Evolutionary conservation across 2,888 invertebrate species (phyloP), one percentile per base, ranked within the genome.

Genomic region (Cerastis rubricosa): DNA sequence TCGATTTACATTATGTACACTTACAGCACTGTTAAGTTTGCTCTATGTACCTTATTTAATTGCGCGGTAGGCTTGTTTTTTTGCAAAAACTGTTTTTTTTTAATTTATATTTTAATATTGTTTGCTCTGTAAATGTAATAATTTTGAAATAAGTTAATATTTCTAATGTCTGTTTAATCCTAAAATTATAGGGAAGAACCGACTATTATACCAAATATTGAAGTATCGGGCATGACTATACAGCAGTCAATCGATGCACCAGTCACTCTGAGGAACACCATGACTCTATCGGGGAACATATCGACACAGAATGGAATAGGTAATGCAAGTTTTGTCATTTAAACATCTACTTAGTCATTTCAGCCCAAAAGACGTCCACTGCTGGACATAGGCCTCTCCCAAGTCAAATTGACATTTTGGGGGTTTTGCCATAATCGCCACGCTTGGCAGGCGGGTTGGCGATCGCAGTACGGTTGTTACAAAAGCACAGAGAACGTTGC

Each of bases 231-330:
- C 17, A 99, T 99, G 98, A 98, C 98, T 66, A 98, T 99, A 91
- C 97, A 98, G 35, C 99, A 99, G 93, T 99, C 99, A 0, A 98
- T 99, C 67, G 99, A 99, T 93, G 98, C 99, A 66, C 99, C 99
- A 0, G 96, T 99, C 43, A 99, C 99, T 0, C 94, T 98, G 71
- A 98, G 98, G 88, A 98, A 99, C 90, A 99, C 99, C 0, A 97
- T 98, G 85, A 98, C 98, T 0, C 96, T 99, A 89, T 98, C 98
- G 17, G 99, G 99, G 12, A 98, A 98, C 89, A 97, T 99, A 74
- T 98, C 97, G 74, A 98, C 98, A 2, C 98, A 98, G 87, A 99
- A 99, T 97, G 99, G 99, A 29, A 98, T 98, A 82, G 99, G 98
- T 97, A 85, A 79, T 45, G n/a, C 17, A 61, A 40, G 9, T 29